Evolutionary conservation across 2,888 invertebrate genomes (phyloP), one percentile per base, ranked within the genome.

Genomic region (Phytoseiulus persimilis): DNA sequence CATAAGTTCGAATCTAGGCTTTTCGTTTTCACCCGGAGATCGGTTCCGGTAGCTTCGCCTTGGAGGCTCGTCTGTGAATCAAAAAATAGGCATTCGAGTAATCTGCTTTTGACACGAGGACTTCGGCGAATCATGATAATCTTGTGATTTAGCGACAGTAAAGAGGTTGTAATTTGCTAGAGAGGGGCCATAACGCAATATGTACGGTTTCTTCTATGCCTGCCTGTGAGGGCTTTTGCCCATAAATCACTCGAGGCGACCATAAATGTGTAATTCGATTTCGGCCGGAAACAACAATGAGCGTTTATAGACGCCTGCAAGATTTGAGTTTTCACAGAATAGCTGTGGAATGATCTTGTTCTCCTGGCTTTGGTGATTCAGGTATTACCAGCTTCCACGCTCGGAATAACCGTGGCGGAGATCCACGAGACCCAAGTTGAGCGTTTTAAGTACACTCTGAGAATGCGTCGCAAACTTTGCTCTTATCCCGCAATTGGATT

Each of bases 11-110:
- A 45, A 11, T 87, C 87, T n/a, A 33, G 33, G 6, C 33, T 33
- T 87, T 87, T 87, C 11, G 87, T 39, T 45, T 87, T 87, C 6
- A 87, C 23, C 9, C 87, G 87, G 45, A 87, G 87, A 87, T 87
- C 87, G 39, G 32, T 87, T 14, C 87, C 87, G 11, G 32, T 87
- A 1, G 32, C 31, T 28, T 87, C 87, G 87, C 39, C 28, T 28
- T 33, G 87, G 32, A 87, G 87, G 87, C 18, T 87, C 39, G 39
- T 28, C 87, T 87, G 33, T 3, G 33, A n/a, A 32, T 65, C 18
- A 6, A 23, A 11, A 23, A 28, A 2, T 23, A 23, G 18, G 9
- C 9, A 3, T 39, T 39, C 3, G 39, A 39, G 39, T 6, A 39
- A 9, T 39, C 5, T 3, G 14, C 65, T 18, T 11, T 6, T 1